phyloP scores from a whole-genome alignment of 2,888 invertebrate genomes.

The Agrochola lychnidis region DNA sequence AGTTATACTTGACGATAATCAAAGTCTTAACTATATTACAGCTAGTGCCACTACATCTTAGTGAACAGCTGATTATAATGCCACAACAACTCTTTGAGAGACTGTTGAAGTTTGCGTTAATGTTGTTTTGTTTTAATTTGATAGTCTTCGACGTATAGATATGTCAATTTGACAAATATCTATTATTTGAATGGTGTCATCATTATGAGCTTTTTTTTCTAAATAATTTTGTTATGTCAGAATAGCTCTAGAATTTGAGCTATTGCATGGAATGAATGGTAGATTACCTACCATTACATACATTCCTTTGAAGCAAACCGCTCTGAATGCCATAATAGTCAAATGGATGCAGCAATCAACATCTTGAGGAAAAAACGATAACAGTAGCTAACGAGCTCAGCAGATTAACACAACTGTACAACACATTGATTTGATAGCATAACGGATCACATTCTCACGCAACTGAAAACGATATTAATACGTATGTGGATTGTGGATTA shows the following conservation, averaged over 20 bases:
- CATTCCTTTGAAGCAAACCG: not conserved
- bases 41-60: not conserved
- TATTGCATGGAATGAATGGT: not conserved
- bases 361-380: conserved; percentile 44
- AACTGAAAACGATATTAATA: conserved; percentile 62
- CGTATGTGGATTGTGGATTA: conserved; percentile 63
- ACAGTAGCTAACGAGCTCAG: conserved; percentile 61
- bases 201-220: not conserved
- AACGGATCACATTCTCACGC: conserved; percentile 60
- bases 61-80: conserved; percentile 38
- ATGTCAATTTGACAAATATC: not conserved
- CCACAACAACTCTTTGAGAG: not conserved
- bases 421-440: conserved; percentile 50
- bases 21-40: not conserved
- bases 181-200: not conserved
- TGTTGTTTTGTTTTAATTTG: not conserved
- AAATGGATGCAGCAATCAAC: conserved; percentile 45
- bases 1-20: conserved; percentile 10
- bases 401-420: conserved; percentile 62
- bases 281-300: not conserved
- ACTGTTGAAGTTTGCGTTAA: not conserved
- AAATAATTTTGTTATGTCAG: not conserved
- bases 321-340: conserved; percentile 20
- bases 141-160: not conserved
- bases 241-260: not conserved